Base-by-base conservation (phyloP, 2,797 vertebrate species). In the Anas bahamensis region DNA sequence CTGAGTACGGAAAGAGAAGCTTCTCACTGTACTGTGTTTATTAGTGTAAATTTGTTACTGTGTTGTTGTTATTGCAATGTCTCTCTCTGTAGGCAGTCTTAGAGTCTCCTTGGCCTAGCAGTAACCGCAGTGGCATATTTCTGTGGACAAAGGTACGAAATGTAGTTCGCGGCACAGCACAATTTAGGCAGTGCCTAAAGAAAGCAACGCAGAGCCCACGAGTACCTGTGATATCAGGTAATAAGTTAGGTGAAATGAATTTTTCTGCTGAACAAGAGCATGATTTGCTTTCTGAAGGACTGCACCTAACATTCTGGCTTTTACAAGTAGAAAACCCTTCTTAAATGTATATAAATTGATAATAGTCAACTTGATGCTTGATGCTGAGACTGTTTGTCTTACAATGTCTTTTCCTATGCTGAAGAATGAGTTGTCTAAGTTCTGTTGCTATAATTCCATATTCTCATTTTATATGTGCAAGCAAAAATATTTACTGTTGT, bases 141-240 rank as follows among this genome's bases (percentile, higher is more conserved):
- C 98, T 99, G 96, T 99, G 99, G 99, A 99, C 98, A 84, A 99
- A 99, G 96, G 97, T 99, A 71, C 98, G 99, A 14, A 99, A 99
- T 44, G 98, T 99, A 65, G 90, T 99, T 44, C 98, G 95, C 35
- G 99, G 99, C 70, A 98, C 99, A 82, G 97, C 98, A 11, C 99
- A 99, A 73, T 99, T 99, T 97, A 99, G 98, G 84, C 98, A 98
- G 24, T 97, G 98, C 44, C 95, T 98, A 44, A 97, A 96, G 94
- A 98, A 96, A 46, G 95, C 97, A 22, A 65, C 97, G 18, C 95
- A 93, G 70, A 98, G 83, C 88, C 97, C 86, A 82, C 95, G 85
- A 70, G 63, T 96, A 19, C 95, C 97, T 57, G 95, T 95, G 64
- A 56, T 95, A 94, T 64, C 98, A 98, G 99, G 99, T 99, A 97